Evolutionary conservation across 1,140 invertebrate species (phyloP).

Genomic region (Dendroctonus valens): DNA sequence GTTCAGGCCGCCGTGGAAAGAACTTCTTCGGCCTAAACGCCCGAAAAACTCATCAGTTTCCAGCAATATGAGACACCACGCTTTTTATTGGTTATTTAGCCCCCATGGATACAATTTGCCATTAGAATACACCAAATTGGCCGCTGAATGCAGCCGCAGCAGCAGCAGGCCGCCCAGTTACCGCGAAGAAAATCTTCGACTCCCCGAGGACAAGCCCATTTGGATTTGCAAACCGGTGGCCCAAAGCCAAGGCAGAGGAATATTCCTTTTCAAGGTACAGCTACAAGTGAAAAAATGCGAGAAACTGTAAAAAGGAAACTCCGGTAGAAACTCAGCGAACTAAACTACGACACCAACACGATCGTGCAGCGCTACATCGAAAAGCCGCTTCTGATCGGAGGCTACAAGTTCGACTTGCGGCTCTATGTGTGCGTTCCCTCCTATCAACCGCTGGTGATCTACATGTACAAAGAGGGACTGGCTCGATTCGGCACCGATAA

Average conservation of each 20-base stretch:
- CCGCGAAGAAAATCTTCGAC: conserved; percentile 37
- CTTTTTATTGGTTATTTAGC: no score
- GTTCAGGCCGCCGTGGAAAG: no score
- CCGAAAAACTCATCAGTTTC: background rate
- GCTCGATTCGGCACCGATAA: conserved; percentile 81
- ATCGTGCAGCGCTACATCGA: conserved; percentile 83
- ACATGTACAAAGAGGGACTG: conserved; percentile 79
- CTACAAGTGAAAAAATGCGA: background rate
- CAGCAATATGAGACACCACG: no score
- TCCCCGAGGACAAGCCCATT: conserved; percentile 54
- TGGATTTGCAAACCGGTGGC: conserved; percentile 89
- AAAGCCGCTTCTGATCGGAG: conserved; percentile 80
- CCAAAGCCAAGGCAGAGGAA: conserved; percentile 78
- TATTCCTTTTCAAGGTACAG: conserved; percentile 74
- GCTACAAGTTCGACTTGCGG: conserved; percentile 84
- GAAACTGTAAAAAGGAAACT: background rate
- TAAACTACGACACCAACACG: conserved; percentile 70
- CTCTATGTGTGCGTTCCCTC: conserved; percentile 83
- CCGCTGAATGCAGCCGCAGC: conserved; percentile 66
- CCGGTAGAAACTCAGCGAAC: conserved; percentile 68
- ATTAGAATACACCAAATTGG: conserved; percentile 79
- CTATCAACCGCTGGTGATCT: conserved; percentile 76
- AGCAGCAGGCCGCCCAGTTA: conserved; percentile 43
- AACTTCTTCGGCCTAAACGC: background rate
- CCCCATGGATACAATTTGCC: conserved; percentile 79